Evolutionary conservation across 1,140 invertebrate genomes (phyloP).

Genomic region (Calosoma granatense): DNA sequence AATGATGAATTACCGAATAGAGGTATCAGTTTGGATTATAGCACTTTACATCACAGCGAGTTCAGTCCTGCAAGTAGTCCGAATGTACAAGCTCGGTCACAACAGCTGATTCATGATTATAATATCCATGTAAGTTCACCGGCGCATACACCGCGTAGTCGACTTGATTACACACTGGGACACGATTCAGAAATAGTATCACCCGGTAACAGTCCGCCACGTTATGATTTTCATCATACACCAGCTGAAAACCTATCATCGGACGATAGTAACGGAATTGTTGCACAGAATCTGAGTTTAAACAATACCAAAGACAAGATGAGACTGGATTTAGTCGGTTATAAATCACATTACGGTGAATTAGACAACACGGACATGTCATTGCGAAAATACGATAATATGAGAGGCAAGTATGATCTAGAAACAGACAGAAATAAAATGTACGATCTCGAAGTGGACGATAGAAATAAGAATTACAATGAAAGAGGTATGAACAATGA

Average conservation of each 20-base stretch:
- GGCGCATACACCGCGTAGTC: neutral
- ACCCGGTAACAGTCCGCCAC: conserved; percentile 24
- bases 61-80: conserved; percentile 28
- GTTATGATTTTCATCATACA: conserved; percentile 28
- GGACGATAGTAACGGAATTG: conserved; percentile 29
- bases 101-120: neutral
- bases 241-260: conserved; percentile 23
- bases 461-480: conserved; percentile 15
- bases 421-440: conserved; percentile 13
- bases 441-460: conserved; percentile 14
- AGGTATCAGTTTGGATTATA: conserved; percentile 28
- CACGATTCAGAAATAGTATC: conserved; percentile 13
- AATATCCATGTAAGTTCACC: neutral
- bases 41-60: conserved; percentile 27
- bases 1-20: conserved; percentile 25
- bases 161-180: neutral
- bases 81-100: conserved; percentile 12
- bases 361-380: conserved; percentile 21
- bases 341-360: conserved; percentile 26
- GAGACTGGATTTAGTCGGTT: conserved; percentile 28
- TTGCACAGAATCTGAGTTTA: conserved; percentile 27
- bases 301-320: conserved; percentile 26
- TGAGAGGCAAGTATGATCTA: conserved; percentile 22
- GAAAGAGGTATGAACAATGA: conserved; percentile 10
- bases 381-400: conserved; percentile 18